Base-by-base conservation (phyloP, 2,888 invertebrate species). In the Leptogaster cylindrica region DNA sequence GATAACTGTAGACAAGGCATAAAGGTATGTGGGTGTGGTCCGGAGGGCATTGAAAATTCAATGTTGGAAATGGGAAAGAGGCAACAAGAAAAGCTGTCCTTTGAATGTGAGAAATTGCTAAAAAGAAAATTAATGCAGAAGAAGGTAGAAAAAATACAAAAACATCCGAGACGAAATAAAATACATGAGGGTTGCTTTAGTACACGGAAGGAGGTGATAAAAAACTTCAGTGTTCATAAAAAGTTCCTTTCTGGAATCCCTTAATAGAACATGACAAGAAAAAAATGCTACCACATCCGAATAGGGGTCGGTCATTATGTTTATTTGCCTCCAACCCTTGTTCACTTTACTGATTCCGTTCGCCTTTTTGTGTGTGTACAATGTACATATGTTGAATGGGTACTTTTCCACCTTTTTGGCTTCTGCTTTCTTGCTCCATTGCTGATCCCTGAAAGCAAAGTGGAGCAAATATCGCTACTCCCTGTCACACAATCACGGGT, bases 251-350 rank as follows among this genome's bases (percentile, higher is more conserved):
- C 16, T 28, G 12, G 16, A 31, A 31, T 44, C 46, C 25, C 23
- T 25, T 68, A 61, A 66, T 61, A 64, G 63, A 46, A 66, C 64
- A 64, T 66, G 69, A 66, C 64, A 55, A 46, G 25, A 50, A 51
- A 68, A 68, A 65, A 16, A 12, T 66, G 65, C 14, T 44, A 41
- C 63, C 69, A 64, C 69, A 69, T 69, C 65, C 55, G 69, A 69
- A 66, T 66, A 66, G 66, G 66, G 44, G 50, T 64, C 44, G 7
- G 61, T 51, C 63, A 66, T 68, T 68, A 68, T 66, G 52, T 69
- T 69, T 69, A 69, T 69, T 69, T 69, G 64, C 69, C 25, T 52
- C n/a, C n/a, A n/a, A n/a, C 50, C 55, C 58, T 51, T 63, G 63
- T 52, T 66, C 66, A 44, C 64, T 63, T 64, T 44, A 36, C 41